These are phyloP conservation scores for Arctia plantaginis DNA, from an alignment of 2,888 invertebrate genomes.

Conservation along the genomic window DNA sequence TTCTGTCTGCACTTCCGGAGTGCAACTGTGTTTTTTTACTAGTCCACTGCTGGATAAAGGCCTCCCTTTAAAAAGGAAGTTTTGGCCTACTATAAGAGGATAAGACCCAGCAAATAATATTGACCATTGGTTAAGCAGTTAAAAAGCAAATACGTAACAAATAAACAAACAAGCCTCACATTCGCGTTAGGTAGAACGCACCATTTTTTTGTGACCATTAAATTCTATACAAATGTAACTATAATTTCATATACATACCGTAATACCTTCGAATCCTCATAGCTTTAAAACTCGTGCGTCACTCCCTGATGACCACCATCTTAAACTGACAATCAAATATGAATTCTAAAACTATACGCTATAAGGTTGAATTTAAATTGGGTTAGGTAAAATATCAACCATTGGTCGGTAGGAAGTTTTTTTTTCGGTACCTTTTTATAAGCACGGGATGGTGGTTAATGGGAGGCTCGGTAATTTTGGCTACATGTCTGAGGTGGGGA, in stretches of 20 bases:
- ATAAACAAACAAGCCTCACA: background rate
- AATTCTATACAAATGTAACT: slow-evolving; percentile 47
- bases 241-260: slow-evolving; percentile 49
- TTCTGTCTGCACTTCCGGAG: too few relatives aligned
- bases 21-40: too few relatives aligned
- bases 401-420: slow-evolving; percentile 78
- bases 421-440: slow-evolving; percentile 75
- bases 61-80: too few relatives aligned
- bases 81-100: too few relatives aligned
- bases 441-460: slow-evolving; percentile 80
- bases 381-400: slow-evolving; percentile 43
- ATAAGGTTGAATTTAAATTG: slow-evolving; percentile 58
- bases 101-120: background rate
- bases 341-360: slow-evolving; percentile 15
- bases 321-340: slow-evolving; percentile 29
- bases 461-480: slow-evolving; percentile 80
- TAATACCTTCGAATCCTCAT: slow-evolving; percentile 45
- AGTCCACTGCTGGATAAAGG: too few relatives aligned
- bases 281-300: slow-evolving; percentile 54
- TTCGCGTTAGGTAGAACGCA: background rate
- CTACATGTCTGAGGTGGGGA: slow-evolving; percentile 49
- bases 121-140: background rate
- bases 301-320: slow-evolving; percentile 49
- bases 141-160: background rate
- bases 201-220: slow-evolving; percentile 39